A percentile compares a stretch with the other conserved stretches of the same genome.
Conservation (phyloP, 1,140 invertebrate species). For the Cyclina sinensis region DNA sequence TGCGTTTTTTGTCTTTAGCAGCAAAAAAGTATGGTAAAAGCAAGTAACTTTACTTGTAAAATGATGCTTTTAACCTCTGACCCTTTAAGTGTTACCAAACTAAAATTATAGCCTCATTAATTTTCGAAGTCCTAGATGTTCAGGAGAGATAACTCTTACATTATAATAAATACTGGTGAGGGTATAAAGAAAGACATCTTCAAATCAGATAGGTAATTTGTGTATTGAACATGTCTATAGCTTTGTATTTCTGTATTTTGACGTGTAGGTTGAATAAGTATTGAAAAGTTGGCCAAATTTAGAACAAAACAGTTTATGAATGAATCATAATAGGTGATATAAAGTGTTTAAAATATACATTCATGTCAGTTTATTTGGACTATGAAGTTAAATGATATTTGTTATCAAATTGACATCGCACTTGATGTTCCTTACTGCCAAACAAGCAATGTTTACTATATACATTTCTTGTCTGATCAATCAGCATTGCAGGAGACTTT, state of each 20-base stretch:
- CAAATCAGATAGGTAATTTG: no score
- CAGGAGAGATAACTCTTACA: background rate
- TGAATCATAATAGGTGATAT: background rate
- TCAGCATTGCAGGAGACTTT: no score
- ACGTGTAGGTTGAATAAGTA: background rate
- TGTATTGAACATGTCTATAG: no score
- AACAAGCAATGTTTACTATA: background rate
- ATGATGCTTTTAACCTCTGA: background rate
- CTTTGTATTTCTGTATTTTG: background rate
- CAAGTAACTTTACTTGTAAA: background rate
- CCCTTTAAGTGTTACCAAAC: background rate
- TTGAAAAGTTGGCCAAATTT: background rate
- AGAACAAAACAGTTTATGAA: conserved; percentile 5
- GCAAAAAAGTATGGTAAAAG: no score
- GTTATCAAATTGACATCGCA: background rate
- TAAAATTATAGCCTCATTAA: background rate
- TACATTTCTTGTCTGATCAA: background rate
- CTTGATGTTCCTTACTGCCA: background rate
- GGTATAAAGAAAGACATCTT: no score
- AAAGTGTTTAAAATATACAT: background rate
- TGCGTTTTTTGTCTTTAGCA: no score
- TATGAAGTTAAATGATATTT: background rate
- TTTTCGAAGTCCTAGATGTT: background rate
- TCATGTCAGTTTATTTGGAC: no score
- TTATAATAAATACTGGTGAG: background rate